Base-by-base conservation (phyloP, 1,140 invertebrate species). In the Geopemphigus sp. region DNA sequence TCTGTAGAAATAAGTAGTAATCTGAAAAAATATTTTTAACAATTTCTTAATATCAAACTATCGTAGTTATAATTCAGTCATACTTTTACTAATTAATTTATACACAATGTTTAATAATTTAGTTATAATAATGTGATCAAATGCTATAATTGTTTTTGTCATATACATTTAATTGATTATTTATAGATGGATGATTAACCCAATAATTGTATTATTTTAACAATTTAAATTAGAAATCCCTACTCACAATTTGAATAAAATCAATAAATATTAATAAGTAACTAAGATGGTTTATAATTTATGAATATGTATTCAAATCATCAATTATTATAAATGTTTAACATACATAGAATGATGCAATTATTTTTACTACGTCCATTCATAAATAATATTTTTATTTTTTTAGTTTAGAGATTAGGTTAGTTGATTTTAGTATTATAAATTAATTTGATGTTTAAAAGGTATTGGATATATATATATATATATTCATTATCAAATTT, bases 1-100 rank as follows among this genome's bases (percentile, higher is more conserved):
- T 45, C 12, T 50, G 66, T 70, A 70, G 66, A 70, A 70, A 70
- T 66, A 70, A 50, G 22, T 70, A 70, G 66, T 50, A 70, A 53
- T 50, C n/a, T 26, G 17, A 50, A 53, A 24, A 68, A 68, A 8
- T 22, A 70, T 70, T 50, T 70, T 45, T 24, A 68, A 68, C 6
- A 53, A 53, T 70, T 53, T 50, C 15, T 26, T 19, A 45, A 50
- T 26, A 47, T 22, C 66, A 70, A 45, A 32, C 14, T 53, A 19
- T 53, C 26, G 47, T 70, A 70, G 66, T 70, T 70, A 24, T 70
- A 53, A 47, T 47, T 17, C 39, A 24, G 50, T 50, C n/a, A 70
- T 26, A 26, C 22, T 26, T 39, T 4, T 50, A 10, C 32, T 68
- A 11, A 24, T 39, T 68, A 66, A 39, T 70, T 53, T 70, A 53